Evolutionary conservation across 2,888 invertebrate genomes (phyloP).

Genomic region (Crocallis elinguaria): DNA sequence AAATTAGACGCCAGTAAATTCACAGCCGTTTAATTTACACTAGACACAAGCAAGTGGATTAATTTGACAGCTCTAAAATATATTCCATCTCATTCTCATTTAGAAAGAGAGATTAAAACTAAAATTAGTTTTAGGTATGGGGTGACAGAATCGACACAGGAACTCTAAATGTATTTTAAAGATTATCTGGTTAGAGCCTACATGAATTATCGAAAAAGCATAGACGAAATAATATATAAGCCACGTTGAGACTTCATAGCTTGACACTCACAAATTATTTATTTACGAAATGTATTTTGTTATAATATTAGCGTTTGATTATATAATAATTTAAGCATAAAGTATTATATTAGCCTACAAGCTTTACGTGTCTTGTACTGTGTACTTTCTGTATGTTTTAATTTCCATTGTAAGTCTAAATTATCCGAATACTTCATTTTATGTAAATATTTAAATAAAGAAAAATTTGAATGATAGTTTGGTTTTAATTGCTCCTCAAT

Average conservation of each 20-base stretch:
- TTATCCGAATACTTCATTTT: conserved; percentile 77
- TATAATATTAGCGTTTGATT: conserved; percentile 22
- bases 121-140: too few relatives aligned
- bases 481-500: conserved; percentile 6
- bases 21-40: too few relatives aligned
- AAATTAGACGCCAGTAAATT: too few relatives aligned
- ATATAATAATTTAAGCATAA: conserved; percentile 24
- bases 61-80: too few relatives aligned
- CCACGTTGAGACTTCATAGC: not conserved
- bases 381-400: conserved; percentile 53
- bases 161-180: too few relatives aligned
- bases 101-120: too few relatives aligned
- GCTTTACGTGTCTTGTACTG: conserved; percentile 44
- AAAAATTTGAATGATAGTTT: conserved; percentile 65
- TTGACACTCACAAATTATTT: conserved; percentile 28
- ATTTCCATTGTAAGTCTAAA: conserved; percentile 71
- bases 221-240: not conserved
- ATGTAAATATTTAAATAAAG: conserved; percentile 79
- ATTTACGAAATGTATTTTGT: conserved; percentile 30
- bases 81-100: too few relatives aligned
- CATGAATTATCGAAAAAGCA: conserved; percentile 8
- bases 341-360: conserved; percentile 19
- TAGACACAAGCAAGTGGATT: too few relatives aligned
- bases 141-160: too few relatives aligned
- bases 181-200: too few relatives aligned